These are phyloP conservation scores for Pollenia amentaria DNA, from an alignment of 2,888 invertebrate species.

Conservation along the genomic window DNA sequence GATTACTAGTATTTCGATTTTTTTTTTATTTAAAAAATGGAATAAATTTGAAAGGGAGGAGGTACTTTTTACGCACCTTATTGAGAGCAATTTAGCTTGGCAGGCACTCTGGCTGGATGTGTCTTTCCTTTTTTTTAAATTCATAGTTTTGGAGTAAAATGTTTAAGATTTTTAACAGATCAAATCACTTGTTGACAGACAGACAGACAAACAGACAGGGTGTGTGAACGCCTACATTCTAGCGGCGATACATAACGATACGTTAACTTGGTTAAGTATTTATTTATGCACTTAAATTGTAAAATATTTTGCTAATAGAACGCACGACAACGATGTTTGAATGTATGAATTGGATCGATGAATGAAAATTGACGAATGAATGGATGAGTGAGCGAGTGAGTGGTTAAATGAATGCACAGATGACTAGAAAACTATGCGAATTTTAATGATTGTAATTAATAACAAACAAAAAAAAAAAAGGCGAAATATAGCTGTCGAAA, in stretches of 20 bases:
- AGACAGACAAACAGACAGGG: slow-evolving; percentile 69
- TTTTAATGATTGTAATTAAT: slow-evolving; percentile 67
- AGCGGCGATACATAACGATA: neutral
- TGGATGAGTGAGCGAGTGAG: neutral
- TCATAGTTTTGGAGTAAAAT: slow-evolving; percentile 36
- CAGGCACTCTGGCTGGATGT: neutral
- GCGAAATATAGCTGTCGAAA: slow-evolving; percentile 40
- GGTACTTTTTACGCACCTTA: slow-evolving; percentile 69
- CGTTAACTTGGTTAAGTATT: slow-evolving; percentile 32
- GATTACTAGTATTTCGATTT: neutral
- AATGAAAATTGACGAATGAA: slow-evolving; percentile 1
- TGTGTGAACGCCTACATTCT: slow-evolving; percentile 68
- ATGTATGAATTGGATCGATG: slow-evolving; percentile 27
- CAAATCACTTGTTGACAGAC: slow-evolving; percentile 71
- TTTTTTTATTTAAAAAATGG: slow-evolving; percentile 6
- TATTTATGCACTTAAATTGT: slow-evolving; percentile 51
- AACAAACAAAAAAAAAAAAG: too few species aligned
- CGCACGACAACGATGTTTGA: neutral
- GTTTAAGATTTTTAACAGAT: slow-evolving; percentile 26
- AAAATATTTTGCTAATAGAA: slow-evolving; percentile 38
- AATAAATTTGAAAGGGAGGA: slow-evolving; percentile 65
- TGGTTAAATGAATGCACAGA: slow-evolving; percentile 1
- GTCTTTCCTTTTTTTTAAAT: neutral
- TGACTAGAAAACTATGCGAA: slow-evolving; percentile 31
- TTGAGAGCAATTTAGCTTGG: slow-evolving; percentile 43